Percentiles rank a stretch among this genome's conserved stretches.
Conservation (phyloP, 2,888 invertebrate genomes). For the Trissolcus brochymenae region DNA sequence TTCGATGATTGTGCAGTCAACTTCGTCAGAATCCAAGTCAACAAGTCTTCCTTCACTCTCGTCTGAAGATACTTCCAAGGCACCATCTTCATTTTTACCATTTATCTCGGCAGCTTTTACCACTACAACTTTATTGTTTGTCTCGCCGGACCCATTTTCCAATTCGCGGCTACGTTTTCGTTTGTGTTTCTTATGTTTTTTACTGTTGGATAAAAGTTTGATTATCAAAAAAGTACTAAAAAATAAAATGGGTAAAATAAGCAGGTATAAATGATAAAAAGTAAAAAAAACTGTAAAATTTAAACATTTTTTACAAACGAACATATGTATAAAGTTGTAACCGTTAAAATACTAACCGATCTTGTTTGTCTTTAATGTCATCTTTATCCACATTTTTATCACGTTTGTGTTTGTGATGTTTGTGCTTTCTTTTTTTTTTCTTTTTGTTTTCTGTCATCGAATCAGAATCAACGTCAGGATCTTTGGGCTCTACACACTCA, state of each 20-base stretch:
- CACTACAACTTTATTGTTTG: conserved; percentile 57
- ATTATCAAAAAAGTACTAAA: no score
- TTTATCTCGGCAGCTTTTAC: conserved; percentile 66
- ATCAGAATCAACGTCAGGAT: conserved; percentile 67
- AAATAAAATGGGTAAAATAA: not conserved
- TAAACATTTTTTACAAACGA: not conserved
- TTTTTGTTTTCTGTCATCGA: conserved; percentile 67
- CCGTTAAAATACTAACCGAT: conserved; percentile 23
- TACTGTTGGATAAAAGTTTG: conserved; percentile 59
- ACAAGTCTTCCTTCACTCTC: conserved; percentile 74
- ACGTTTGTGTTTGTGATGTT: conserved; percentile 74
- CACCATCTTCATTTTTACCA: conserved; percentile 67
- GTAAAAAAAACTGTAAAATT: not conserved
- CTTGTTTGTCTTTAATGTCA: conserved; percentile 67
- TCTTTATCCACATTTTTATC: conserved; percentile 70
- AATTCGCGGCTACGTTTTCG: conserved; percentile 67
- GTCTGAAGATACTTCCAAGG: conserved; percentile 72
- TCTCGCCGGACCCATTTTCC: conserved; percentile 69
- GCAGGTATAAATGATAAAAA: not conserved
- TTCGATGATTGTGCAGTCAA: conserved; percentile 84
- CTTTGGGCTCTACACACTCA: conserved; percentile 67
- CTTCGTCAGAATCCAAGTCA: conserved; percentile 78
- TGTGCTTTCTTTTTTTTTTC: conserved; percentile 74
- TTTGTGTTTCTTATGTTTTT: conserved; percentile 75
- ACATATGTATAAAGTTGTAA: not conserved